These are phyloP conservation scores for Probosciger aterrimus DNA, from an alignment of 2,113 vertebrate genomes.

Conservation along the genomic window DNA sequence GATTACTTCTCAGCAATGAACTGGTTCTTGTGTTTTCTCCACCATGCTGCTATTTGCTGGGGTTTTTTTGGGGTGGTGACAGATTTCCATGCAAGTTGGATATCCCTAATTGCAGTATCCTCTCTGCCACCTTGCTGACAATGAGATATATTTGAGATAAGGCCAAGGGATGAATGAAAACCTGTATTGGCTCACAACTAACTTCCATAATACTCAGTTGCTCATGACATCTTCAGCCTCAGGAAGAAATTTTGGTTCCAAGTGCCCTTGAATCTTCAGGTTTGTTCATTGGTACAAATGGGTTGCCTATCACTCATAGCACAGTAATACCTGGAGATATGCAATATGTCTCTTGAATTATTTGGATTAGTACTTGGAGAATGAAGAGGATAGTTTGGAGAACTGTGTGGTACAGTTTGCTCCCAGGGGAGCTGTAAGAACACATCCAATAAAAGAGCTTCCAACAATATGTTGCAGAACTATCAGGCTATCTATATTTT, in stretches of 20 bases:
- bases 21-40: not conserved
- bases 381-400: not conserved
- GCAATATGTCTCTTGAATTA: not conserved
- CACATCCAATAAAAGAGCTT: not conserved
- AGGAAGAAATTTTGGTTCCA: not conserved
- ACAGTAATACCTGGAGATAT: not conserved
- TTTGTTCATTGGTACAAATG: not conserved
- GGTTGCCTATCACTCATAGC: not conserved
- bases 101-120: not conserved
- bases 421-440: not conserved
- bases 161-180: not conserved
- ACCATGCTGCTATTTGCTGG: not conserved
- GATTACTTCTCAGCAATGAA: not conserved
- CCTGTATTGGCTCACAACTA: not conserved
- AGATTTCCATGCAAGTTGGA: not conserved
- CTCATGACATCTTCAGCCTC: not conserved
- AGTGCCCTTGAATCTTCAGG: not conserved
- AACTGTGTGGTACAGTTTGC: not conserved
- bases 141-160: not conserved
- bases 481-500: accelerated
- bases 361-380: not conserved
- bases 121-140: not conserved
- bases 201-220: not conserved
- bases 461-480: not conserved
- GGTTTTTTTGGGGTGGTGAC: not conserved